Evolutionary conservation across 2,113 vertebrate genomes (phyloP).

Genomic region (Leiothrix lutea): DNA sequence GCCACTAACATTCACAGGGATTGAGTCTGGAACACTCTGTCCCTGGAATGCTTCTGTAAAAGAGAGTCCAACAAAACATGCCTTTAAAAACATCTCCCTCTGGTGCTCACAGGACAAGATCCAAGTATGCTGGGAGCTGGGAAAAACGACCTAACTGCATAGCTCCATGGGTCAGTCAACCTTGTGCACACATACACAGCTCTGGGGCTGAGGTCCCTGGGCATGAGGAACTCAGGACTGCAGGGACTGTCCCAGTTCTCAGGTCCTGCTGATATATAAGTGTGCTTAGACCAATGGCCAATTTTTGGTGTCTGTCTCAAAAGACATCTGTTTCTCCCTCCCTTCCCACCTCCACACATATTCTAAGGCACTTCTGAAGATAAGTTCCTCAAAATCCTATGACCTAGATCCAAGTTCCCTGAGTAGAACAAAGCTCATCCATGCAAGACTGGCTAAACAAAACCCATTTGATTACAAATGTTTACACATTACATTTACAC

Average conservation of each 20-base stretch:
- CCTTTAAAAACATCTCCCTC: not conserved
- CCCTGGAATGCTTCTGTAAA: not conserved
- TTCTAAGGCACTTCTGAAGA: not conserved
- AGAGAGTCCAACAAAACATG: not conserved
- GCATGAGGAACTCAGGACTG: not conserved
- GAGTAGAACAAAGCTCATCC: not conserved
- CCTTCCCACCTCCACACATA: not conserved
- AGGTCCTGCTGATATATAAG: not conserved
- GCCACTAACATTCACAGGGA: not conserved
- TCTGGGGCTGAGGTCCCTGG: not conserved
- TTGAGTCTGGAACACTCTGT: not conserved
- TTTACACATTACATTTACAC: not conserved
- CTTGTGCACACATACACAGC: not conserved
- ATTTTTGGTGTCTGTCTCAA: not conserved
- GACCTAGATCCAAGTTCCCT: not conserved
- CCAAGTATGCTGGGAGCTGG: not conserved
- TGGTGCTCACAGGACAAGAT: accelerated
- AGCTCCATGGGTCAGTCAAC: not conserved
- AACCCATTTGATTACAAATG: not conserved
- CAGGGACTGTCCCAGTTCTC: not conserved
- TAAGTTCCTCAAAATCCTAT: not conserved
- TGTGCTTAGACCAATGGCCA: not conserved
- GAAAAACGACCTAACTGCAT: accelerated
- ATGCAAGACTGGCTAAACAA: not conserved
- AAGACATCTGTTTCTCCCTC: not conserved